Base-by-base conservation (phyloP, 2,113 vertebrate species). In the Larimichthys polyactis region DNA sequence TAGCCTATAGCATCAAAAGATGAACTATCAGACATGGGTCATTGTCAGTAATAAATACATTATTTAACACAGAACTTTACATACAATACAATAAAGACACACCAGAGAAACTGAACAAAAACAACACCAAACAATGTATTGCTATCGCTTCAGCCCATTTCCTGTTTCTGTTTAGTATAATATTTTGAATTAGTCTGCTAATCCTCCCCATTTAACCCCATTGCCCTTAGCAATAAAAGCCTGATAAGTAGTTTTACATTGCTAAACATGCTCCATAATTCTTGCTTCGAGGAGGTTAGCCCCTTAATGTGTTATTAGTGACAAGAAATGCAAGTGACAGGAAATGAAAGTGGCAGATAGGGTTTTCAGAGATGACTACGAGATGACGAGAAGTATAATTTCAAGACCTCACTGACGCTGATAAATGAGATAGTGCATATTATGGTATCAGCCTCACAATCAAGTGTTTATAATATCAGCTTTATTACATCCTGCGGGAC, bases 401-500 rank as follows among this genome's bases (percentile, higher is more conserved):
- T 75, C 40, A 73, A 67, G 81, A 81, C 78, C 86, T 91, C 75
- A 88, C 88, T 88, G 89, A 68, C 72, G 51, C 54, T 75, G 76
- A 84, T 80, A 46, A 67, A 40, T 82, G 80, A 85, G 77, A 85
- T 27, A 75, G 32, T 80, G 59, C 60, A 64, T 69, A 79, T 89
- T 83, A 82, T 36, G 77, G 48, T 91, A 91, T 92, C 89, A 79
- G 64, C 75, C 81, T 89, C 64, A 64, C 83, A 83, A 94, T 93
- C 92, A 85, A 88, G 74, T 87, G 79, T 92, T 93, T 91, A 89
- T 91, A 84, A 90, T 78, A 91, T 87, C 83, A 80, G 87, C 86
- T 87, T 87, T 74, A 84, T 85, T 89, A 85, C 79, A 81, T 93
- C 92, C 91, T 90, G 71, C 8, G 84, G 87, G 92, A 92, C 68